phyloP scores from a whole-genome alignment of 1,140 invertebrate species.

The Nomia melanderi region DNA sequence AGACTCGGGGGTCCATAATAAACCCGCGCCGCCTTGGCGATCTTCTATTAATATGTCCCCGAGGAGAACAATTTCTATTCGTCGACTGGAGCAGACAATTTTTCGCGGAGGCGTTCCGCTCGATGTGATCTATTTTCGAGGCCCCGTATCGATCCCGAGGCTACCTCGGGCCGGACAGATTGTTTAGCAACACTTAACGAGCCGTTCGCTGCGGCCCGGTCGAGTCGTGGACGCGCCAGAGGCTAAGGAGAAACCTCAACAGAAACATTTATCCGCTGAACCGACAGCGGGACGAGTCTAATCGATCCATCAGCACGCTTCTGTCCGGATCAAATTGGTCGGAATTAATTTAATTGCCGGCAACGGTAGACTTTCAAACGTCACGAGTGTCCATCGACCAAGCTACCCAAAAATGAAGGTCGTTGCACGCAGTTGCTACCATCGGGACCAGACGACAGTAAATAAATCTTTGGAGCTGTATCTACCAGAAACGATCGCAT shows the following conservation, averaged over 20 bases:
- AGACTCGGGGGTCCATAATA: constrained; percentile 1
- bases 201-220: too few relatives aligned
- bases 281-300: too few relatives aligned
- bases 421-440: not conserved
- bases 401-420: not conserved
- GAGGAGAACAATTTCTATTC: not conserved
- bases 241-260: too few relatives aligned
- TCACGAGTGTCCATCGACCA: not conserved
- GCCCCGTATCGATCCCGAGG: not conserved
- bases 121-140: constrained; percentile 22
- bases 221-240: too few relatives aligned
- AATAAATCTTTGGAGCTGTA: not conserved
- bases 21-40: not conserved
- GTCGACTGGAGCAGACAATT: not conserved
- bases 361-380: too few relatives aligned
- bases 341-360: constrained; percentile 2
- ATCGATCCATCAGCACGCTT: constrained; percentile 5
- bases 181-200: not conserved
- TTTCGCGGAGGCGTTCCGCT: not conserved
- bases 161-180: not conserved
- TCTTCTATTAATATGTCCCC: constrained; percentile 37
- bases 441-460: too few relatives aligned
- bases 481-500: not conserved
- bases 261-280: too few relatives aligned
- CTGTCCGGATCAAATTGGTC: too few relatives aligned